Evolutionary conservation across 2,888 invertebrate species (phyloP).

Genomic region (Andricus curvator): DNA sequence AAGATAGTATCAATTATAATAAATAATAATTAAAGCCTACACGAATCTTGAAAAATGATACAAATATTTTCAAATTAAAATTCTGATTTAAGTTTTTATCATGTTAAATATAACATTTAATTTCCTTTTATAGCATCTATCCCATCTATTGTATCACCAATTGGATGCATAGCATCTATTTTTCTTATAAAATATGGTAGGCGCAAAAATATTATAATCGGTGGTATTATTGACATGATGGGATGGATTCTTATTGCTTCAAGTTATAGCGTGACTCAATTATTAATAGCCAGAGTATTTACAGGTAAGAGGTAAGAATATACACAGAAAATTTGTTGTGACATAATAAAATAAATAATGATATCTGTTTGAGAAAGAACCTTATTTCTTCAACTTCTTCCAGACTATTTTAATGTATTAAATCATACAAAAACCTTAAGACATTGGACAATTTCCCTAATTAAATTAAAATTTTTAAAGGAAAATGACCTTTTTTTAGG

Average conservation of each 20-base stretch:
- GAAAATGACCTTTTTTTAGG: too few species aligned
- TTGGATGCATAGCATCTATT: neutral
- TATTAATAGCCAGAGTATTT: slow-evolving; percentile 77
- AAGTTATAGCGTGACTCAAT: slow-evolving; percentile 65
- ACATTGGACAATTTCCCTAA: too few species aligned
- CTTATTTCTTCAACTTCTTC: too few species aligned
- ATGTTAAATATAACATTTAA: neutral
- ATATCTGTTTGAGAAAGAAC: too few species aligned
- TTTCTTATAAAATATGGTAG: slow-evolving; percentile 77
- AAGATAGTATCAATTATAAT: neutral
- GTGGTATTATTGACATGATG: slow-evolving; percentile 76
- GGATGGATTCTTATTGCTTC: slow-evolving; percentile 79
- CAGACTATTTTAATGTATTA: too few species aligned
- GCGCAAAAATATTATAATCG: slow-evolving; percentile 74
- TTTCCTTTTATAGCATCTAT: neutral
- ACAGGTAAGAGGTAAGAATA: slow-evolving; percentile 62
- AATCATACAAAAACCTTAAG: too few species aligned
- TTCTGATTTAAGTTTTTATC: neutral
- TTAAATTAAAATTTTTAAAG: too few species aligned
- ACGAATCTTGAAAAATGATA: neutral
- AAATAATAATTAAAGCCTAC: neutral
- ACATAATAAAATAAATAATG: too few species aligned
- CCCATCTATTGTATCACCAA: neutral
- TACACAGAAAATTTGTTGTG: neutral
- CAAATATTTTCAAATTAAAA: too few species aligned